Conservation (phyloP, 2,797 vertebrate genomes). For the Leptoclinus maculatus region DNA sequence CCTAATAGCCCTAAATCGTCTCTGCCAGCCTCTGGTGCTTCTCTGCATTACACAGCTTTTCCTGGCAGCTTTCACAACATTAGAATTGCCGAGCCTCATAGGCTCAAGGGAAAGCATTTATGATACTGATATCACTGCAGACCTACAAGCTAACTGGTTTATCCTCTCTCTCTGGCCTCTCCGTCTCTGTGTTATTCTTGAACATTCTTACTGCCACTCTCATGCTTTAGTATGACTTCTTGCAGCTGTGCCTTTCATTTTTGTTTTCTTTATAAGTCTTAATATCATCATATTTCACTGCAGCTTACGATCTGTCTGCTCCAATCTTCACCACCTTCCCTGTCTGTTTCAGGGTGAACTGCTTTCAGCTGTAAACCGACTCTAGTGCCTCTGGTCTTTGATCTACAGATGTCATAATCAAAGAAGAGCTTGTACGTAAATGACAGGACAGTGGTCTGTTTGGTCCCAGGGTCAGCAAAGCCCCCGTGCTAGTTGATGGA, state of each 20-base stretch:
- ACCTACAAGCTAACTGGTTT: constrained; percentile 5
- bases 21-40: constrained; percentile 1
- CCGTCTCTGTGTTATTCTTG: background rate
- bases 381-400: constrained; percentile 34
- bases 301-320: background rate
- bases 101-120: constrained; percentile 15
- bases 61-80: constrained; percentile 24
- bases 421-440: constrained; percentile 32
- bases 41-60: constrained; percentile 12
- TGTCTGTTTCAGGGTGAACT: constrained; percentile 17
- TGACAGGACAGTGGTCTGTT: constrained; percentile 11
- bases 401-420: constrained; percentile 47
- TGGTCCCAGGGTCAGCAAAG: constrained; percentile 35
- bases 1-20: background rate
- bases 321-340: background rate
- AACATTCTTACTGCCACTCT: background rate
- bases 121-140: constrained; percentile 17
- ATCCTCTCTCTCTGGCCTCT: background rate
- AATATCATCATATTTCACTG: background rate
- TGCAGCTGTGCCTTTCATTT: background rate
- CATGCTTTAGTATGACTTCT: background rate
- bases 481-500: constrained; percentile 13
- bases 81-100: background rate
- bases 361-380: constrained; percentile 2
- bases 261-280: constrained; percentile 8